Percentiles rank a stretch among this genome's conserved stretches.
Evolutionary conservation across 2,888 invertebrate species (phyloP).

Genomic region (Phortica okadai): DNA sequence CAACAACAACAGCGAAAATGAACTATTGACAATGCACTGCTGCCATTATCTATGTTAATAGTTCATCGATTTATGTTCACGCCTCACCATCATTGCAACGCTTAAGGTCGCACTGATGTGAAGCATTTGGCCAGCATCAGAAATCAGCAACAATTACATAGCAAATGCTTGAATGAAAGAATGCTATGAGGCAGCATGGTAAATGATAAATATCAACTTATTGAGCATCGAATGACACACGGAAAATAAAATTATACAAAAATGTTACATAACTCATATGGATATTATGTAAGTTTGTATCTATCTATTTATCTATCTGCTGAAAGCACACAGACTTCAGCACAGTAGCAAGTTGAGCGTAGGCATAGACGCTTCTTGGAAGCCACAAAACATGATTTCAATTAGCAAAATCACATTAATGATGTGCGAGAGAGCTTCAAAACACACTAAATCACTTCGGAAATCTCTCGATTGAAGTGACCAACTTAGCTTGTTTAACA

Average conservation of each 20-base stretch:
- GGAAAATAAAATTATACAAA: background rate
- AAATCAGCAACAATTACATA: background rate
- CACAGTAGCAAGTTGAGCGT: background rate
- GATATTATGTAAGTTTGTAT: background rate
- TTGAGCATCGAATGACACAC: background rate
- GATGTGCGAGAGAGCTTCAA: background rate
- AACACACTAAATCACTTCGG: background rate
- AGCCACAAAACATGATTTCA: background rate
- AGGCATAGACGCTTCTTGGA: too few species aligned
- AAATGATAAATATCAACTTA: too few species aligned
- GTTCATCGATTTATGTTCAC: constrained; percentile 26
- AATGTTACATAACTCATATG: background rate
- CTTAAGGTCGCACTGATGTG: background rate
- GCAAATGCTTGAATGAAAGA: too few species aligned
- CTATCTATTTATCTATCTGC: background rate
- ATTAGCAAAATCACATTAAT: background rate
- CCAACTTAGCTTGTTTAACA: background rate
- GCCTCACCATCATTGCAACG: background rate
- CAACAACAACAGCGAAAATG: constrained; percentile 13
- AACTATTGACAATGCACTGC: constrained; percentile 23
- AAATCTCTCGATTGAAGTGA: background rate
- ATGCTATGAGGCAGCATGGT: too few species aligned
- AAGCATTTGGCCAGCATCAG: background rate
- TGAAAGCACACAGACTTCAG: background rate
- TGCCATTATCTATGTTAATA: constrained; percentile 27